Base-by-base conservation (phyloP, 1,140 invertebrate genomes). In the Papilio helenus region DNA sequence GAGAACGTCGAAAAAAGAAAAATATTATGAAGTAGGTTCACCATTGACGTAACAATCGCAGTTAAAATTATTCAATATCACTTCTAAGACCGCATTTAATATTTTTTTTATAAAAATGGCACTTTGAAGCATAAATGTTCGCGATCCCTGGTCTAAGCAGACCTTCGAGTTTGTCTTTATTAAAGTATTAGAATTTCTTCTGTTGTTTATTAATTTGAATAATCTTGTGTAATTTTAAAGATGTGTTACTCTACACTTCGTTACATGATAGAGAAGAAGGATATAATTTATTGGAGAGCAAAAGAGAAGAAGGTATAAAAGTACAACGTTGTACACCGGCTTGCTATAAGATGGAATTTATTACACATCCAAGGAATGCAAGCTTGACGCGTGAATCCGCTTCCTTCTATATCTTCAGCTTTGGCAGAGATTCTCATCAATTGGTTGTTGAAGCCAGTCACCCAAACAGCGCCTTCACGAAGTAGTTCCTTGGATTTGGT, bases 291-390 rank as follows among this genome's bases (percentile, higher is more conserved):
- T 18, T 51, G 14, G 0, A 51, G 49, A 51, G 3, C 5, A 55
- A 55, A 55, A 10, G 51, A 55, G 18, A 55, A 9, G 51, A 8
- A 9, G n/a, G 8, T 9, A 55, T 20, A 55, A 55, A 55, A 9
- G 14, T 16, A 49, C 14, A 49, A 49, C 46, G 16, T 49, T 16
- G 3, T 18, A 5, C 5, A 49, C 0, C 14, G 7, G 46, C 16
- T 16, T 18, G 46, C 14, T 18, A 18, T 49, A 49, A 49, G 1
- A 49, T 49, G 14, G 42, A 76, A n/a, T 42, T 29, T 65, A 84
- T 81, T 79, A 94, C 93, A 91, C 92, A 94, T 94, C 83, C 86
- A 86, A 44, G 84, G 82, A 55, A 93, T 84, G 81, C 93, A 94
- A 39, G 88, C 87, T 77, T 93, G 91, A 80, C 82, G 78, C 0